Percentiles rank a stretch among this genome's conserved stretches.
These are phyloP conservation scores for Ruditapes philippinarum DNA, from an alignment of 1,140 invertebrate species.

Conservation along the genomic window DNA sequence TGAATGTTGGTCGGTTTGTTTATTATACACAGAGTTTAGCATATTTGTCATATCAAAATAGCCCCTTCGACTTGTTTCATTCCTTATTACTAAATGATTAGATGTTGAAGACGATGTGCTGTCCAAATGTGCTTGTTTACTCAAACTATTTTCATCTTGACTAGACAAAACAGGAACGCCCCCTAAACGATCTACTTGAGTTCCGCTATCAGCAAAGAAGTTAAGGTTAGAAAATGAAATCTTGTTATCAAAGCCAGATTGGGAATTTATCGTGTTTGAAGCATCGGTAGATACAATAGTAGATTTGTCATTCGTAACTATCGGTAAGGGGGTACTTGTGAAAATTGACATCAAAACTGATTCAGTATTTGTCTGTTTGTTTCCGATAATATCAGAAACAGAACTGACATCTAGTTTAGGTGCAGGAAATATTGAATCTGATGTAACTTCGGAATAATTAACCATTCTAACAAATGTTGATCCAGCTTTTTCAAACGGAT, in stretches of 20 bases:
- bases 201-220: neutral
- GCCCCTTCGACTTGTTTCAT: no score
- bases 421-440: neutral
- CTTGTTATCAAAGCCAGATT: neutral
- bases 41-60: constrained; percentile 18
- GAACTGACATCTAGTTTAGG: neutral
- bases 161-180: neutral
- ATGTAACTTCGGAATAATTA: neutral
- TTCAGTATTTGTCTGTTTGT: neutral
- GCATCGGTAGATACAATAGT: neutral
- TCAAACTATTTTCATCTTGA: no score
- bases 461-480: neutral
- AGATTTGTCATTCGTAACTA: neutral
- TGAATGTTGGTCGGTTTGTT: neutral
- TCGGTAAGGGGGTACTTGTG: neutral
- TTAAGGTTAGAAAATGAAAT: neutral
- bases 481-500: neutral
- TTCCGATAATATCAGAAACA: neutral
- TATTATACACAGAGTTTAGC: neutral
- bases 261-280: no score
- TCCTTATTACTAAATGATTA: no score
- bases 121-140: no score
- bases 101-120: no score
- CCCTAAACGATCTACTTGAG: neutral
- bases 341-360: neutral